phyloP scores from a whole-genome alignment of 1,140 invertebrate genomes.

The Archivesica marissinica region DNA sequence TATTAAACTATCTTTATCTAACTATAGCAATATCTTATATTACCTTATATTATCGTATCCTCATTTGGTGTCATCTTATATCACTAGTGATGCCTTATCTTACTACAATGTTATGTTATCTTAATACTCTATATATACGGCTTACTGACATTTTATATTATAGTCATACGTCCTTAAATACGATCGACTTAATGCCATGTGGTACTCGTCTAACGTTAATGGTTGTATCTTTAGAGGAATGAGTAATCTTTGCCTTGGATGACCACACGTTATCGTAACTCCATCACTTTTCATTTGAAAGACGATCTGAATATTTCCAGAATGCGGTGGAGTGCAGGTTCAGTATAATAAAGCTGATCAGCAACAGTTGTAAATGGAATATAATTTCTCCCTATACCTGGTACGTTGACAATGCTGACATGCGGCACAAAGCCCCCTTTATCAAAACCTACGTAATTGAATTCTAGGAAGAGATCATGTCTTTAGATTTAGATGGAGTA shows the following conservation, averaged over 20 bases:
- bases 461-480: no score
- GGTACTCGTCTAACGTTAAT: not conserved
- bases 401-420: not conserved
- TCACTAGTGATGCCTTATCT: no score
- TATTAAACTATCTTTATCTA: no score
- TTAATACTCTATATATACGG: no score
- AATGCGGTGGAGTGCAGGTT: not conserved
- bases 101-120: no score
- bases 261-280: not conserved
- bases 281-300: not conserved
- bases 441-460: no score
- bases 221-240: not conserved
- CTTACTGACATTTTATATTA: no score
- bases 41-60: no score
- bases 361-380: not conserved
- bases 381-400: not conserved
- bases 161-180: not conserved
- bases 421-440: not conserved
- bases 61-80: no score
- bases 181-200: not conserved
- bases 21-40: no score
- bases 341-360: not conserved
- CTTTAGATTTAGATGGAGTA: no score
- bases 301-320: not conserved
- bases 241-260: not conserved